A percentile compares a stretch with the other conserved stretches of the same genome.
Conservation (phyloP, 1,140 invertebrate species). For the Watersipora subatra region DNA sequence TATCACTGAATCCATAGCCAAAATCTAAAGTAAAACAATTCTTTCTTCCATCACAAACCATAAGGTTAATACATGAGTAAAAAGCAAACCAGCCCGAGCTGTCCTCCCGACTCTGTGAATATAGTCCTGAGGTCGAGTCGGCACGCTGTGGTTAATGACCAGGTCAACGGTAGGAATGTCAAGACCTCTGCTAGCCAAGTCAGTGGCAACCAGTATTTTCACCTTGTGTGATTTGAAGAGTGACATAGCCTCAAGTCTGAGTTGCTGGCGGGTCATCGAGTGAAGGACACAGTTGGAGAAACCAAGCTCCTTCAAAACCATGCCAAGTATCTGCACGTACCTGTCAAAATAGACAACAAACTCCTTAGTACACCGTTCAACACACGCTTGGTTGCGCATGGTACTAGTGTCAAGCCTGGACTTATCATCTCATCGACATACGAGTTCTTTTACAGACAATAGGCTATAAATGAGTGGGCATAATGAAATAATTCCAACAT, state of each 20-base stretch:
- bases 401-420: too few species aligned
- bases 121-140: constrained; percentile 38
- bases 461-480: too few species aligned
- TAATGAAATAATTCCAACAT: too few species aligned
- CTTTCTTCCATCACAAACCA: too few species aligned
- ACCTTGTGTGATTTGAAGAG: constrained; percentile 39
- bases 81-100: constrained; percentile 37
- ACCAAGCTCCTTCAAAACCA: constrained; percentile 70
- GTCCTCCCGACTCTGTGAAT: constrained; percentile 40
- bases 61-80: too few species aligned
- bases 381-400: too few species aligned
- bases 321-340: constrained; percentile 42
- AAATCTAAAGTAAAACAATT: too few species aligned
- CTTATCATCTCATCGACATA: too few species aligned
- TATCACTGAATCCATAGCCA: too few species aligned
- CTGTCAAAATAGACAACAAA: too few species aligned
- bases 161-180: constrained; percentile 41
- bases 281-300: constrained; percentile 64
- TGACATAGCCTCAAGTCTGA: constrained; percentile 30
- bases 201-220: constrained; percentile 38
- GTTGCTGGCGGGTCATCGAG: constrained; percentile 46
- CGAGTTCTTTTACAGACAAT: too few species aligned
- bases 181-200: constrained; percentile 40
- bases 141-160: constrained; percentile 42
- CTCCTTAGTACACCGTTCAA: too few species aligned